A percentile compares a stretch with the other conserved stretches of the same genome.
Evolutionary conservation across 1,140 invertebrate genomes (phyloP).

Genomic region (Lysiphlebus fabarum): DNA sequence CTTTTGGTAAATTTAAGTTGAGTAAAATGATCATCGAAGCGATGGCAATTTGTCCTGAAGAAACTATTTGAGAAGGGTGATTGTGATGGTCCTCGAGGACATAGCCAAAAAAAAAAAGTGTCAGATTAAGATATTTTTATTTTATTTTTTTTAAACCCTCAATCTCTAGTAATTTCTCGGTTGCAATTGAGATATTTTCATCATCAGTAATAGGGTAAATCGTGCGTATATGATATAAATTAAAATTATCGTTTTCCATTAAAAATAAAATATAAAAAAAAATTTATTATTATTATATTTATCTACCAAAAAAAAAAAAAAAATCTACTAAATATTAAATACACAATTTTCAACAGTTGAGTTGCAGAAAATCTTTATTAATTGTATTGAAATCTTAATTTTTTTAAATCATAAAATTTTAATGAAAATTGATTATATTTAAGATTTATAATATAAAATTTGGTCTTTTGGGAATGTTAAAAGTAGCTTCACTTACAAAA

Average conservation of each 20-base stretch:
- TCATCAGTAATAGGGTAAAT: slow-evolving; percentile 2
- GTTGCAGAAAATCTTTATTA: too few species aligned
- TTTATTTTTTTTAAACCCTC: slow-evolving; percentile 24
- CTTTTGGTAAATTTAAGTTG: slow-evolving; percentile 34
- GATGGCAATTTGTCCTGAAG: slow-evolving; percentile 19
- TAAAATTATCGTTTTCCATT: slow-evolving; percentile 46
- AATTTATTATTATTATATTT: too few species aligned
- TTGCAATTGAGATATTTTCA: slow-evolving; percentile 9
- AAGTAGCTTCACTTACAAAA: slow-evolving; percentile 7
- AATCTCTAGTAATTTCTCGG: slow-evolving; percentile 22
- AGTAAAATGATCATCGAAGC: slow-evolving; percentile 28
- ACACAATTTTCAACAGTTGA: too few species aligned
- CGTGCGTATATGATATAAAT: slow-evolving; percentile 36
- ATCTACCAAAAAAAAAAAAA: background rate
- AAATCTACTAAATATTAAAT: too few species aligned
- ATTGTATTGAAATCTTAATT: too few species aligned
- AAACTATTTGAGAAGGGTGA: slow-evolving; percentile 42
- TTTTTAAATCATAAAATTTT: too few species aligned
- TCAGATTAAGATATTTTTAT: slow-evolving; percentile 13
- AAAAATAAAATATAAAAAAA: too few species aligned
- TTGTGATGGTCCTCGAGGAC: slow-evolving; percentile 2
- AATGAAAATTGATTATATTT: too few species aligned
- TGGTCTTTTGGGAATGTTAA: background rate
- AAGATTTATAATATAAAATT: too few species aligned
- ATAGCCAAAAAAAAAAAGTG: background rate